Evolutionary conservation across 2,888 invertebrate genomes (phyloP), one percentile per base, ranked within the genome.

Genomic region (Taphrorychus bicolor): DNA sequence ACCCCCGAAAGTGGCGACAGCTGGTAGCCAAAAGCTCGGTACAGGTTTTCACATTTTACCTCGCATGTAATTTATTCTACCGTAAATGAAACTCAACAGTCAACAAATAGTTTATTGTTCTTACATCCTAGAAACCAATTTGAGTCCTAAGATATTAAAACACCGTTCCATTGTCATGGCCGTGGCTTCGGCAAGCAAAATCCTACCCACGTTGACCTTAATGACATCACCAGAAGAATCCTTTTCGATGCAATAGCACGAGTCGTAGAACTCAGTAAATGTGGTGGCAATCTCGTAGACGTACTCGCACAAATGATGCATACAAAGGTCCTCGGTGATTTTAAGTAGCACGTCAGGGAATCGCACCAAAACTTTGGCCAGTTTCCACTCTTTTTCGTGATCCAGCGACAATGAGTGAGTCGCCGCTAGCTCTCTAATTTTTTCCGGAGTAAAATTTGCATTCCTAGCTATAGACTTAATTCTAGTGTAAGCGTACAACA

Each of bases 241-340:
- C 81, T 95, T 97, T 81, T 98, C 96, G 57, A 99, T 91, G 80
- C 98, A 98, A 79, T 98, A 99, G 82, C 99, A 99, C 76, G 87
- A 90, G 79, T 98, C 97, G 82, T 99, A 99, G 83, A 99, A 99
- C 81, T 99, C 99, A 0, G 95, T 91, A 80, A 98, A 99, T 1
- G 90, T 87, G 3, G 93, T 90, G n/a, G 94, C 89, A 61, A 98
- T 88, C 78, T 98, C 97, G 83, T 97, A 99, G 70, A 98, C 87
- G 82, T 92, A 98, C 80, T 98, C 98, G 80, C 99, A 99, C 22
- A 99, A 84, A 58, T 89, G 88, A 82, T 98, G 97, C 59, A 97
- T 80, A 70, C 87, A 89, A 21, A 98, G 84, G 79, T 97, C 94
- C 73, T 89, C 91, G 0, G 92, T 85, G 32, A 96, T 91, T 80